These are phyloP conservation scores for Zoanthus sansibaricus DNA, from an alignment of 92 coral and sea anemone species.

Conservation along the genomic window DNA sequence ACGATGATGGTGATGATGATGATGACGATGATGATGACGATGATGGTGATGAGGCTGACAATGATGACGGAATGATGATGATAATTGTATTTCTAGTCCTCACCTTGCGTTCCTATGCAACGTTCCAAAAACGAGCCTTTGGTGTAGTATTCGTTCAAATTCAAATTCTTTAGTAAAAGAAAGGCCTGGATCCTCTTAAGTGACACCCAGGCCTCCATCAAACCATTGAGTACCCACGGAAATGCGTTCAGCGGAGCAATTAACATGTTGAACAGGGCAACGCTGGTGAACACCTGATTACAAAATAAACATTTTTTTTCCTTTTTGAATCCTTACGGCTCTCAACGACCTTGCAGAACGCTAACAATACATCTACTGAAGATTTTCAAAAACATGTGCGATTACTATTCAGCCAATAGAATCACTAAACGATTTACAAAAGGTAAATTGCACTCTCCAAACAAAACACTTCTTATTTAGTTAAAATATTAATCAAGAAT, in stretches of 20 bases:
- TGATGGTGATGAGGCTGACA: neutral
- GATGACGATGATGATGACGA: neutral
- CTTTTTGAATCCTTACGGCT: no score
- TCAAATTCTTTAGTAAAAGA: slow-evolving; percentile 80
- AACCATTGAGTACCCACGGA: slow-evolving; percentile 97
- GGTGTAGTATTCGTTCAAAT: slow-evolving; percentile 72
- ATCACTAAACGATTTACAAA: no score
- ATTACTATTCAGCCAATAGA: no score
- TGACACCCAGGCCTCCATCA: slow-evolving; percentile 99
- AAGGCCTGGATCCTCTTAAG: slow-evolving; percentile 91
- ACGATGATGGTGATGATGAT: neutral
- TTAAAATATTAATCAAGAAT: no score
- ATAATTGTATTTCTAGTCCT: no score
- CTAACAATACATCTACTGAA: no score
- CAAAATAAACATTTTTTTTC: neutral
- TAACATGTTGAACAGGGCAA: slow-evolving; percentile 96
- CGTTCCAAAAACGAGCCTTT: slow-evolving; percentile 20
- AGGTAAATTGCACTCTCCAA: no score
- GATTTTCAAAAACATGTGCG: no score
- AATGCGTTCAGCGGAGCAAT: slow-evolving; percentile 97
- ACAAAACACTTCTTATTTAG: no score
- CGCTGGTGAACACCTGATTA: slow-evolving; percentile 94
- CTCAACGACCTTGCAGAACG: no score
- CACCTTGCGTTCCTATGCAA: neutral
- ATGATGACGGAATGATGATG: no score